These are phyloP conservation scores for Eurytoma californica DNA, from an alignment of 2,888 invertebrate species.

Conservation along the genomic window DNA sequence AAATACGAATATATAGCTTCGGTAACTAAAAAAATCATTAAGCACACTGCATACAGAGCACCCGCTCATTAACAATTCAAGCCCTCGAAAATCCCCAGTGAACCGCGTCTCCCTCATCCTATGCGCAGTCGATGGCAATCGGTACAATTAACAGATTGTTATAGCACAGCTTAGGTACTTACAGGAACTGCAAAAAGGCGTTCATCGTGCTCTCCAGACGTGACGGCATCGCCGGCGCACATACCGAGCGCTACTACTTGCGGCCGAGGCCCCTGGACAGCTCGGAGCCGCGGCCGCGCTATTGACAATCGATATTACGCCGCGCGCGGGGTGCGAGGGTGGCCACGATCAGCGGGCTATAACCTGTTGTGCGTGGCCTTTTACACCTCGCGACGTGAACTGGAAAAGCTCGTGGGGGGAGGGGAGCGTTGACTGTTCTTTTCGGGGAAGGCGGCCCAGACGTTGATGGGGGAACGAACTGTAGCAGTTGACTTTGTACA, in stretches of 20 bases:
- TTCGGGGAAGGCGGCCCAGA: not conserved
- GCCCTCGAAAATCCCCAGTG: no score
- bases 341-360: not conserved
- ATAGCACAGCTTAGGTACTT: conserved; percentile 31
- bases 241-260: conserved; percentile 65
- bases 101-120: no score
- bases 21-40: no score
- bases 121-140: no score
- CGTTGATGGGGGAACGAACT: not conserved
- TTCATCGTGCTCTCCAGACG: conserved; percentile 27
- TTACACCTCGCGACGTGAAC: not conserved
- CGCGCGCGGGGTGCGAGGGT: not conserved
- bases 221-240: conserved; percentile 60
- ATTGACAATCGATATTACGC: conserved; percentile 68
- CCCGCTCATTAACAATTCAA: no score
- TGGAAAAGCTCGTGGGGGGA: not conserved
- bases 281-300: conserved; percentile 31
- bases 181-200: conserved; percentile 51
- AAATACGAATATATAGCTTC: no score
- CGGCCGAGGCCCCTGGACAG: conserved; percentile 19
- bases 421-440: not conserved
- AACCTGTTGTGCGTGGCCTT: conserved; percentile 16
- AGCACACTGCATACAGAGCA: no score
- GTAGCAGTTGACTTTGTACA: no score
- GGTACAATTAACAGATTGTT: not conserved